These are phyloP conservation scores for Drosophila dives DNA, from an alignment of 2,888 invertebrate species.

Conservation along the genomic window DNA sequence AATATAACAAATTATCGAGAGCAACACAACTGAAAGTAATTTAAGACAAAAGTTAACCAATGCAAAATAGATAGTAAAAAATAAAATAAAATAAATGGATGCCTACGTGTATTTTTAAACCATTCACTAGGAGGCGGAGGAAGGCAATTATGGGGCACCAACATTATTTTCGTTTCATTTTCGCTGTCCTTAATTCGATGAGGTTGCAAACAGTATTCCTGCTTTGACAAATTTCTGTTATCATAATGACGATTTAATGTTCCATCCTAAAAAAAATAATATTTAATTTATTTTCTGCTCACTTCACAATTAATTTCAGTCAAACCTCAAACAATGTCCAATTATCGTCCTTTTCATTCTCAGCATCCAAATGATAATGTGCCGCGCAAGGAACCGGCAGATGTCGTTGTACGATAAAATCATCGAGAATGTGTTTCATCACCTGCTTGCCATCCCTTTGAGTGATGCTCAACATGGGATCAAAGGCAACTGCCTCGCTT, in stretches of 20 bases:
- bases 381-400: constrained; percentile 43
- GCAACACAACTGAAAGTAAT: constrained; percentile 87
- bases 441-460: constrained; percentile 9
- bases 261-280: constrained; percentile 30
- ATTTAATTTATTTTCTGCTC: not conserved
- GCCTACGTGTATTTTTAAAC: constrained; percentile 3
- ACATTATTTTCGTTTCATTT: not conserved
- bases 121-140: not conserved
- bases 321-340: constrained; percentile 52
- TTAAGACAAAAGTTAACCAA: not conserved
- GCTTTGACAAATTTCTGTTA: constrained; percentile 3
- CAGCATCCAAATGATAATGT: constrained; percentile 29
- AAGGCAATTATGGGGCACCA: constrained; percentile 37
- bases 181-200: not conserved
- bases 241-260: constrained; percentile 3
- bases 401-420: constrained; percentile 43
- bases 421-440: constrained; percentile 14
- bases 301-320: too few species aligned
- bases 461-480: constrained; percentile 40
- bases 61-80: too few species aligned
- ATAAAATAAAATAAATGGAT: too few species aligned
- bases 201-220: constrained; percentile 49
- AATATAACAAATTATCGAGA: constrained; percentile 89
- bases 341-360: not conserved
- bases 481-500: not conserved